Conservation (phyloP, 2,113 vertebrate species). For the Micronycteris hirsuta region DNA sequence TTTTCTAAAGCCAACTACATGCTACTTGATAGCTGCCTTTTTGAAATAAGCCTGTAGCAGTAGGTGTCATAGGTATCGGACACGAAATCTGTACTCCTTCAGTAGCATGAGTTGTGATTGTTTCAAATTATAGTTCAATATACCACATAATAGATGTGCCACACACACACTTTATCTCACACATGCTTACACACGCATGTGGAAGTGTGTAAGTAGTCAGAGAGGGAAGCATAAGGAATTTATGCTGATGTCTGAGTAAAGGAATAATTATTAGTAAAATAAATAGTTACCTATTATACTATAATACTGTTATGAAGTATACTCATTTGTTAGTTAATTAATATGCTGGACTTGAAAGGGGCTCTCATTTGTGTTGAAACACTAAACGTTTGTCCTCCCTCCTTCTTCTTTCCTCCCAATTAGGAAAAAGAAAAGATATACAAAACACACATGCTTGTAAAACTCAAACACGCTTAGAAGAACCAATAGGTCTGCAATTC, state of each 20-base stretch:
- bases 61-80: neutral
- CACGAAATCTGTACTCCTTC: neutral
- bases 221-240: neutral
- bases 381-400: neutral
- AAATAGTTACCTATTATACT: neutral
- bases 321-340: neutral
- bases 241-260: neutral
- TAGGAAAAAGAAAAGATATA: neutral
- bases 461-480: neutral
- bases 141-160: neutral
- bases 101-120: neutral
- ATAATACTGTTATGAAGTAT: neutral
- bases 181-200: neutral
- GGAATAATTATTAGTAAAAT: neutral
- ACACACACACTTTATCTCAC: neutral
- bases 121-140: neutral
- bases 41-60: neutral
- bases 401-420: neutral
- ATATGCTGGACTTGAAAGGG: neutral
- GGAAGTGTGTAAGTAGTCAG: neutral
- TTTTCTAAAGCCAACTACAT: neutral
- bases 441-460: neutral
- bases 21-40: neutral
- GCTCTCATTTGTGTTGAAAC: neutral
- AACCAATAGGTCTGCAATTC: neutral